Evolutionary conservation across 2,888 invertebrate genomes (phyloP).

Genomic region (Drosophila anomalata): DNA sequence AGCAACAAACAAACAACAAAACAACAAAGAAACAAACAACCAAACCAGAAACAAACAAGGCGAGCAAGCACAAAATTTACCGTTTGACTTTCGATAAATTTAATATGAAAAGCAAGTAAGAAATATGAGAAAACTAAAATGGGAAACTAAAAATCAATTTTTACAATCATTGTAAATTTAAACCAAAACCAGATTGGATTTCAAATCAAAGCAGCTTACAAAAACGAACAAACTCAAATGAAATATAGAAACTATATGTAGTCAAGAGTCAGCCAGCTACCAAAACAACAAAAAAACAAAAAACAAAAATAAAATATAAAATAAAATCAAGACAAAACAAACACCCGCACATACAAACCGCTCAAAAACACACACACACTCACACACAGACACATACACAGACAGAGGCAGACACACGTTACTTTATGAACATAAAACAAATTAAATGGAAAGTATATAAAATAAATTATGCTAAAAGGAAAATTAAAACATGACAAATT

Average conservation of each 20-base stretch:
- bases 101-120: conserved; percentile 14
- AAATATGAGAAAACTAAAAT: conserved; percentile 4
- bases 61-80: conserved; percentile 66
- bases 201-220: conserved; percentile 53
- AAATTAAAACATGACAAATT: conserved; percentile 61
- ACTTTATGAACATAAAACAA: conserved; percentile 80
- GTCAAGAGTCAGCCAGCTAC: conserved; percentile 29
- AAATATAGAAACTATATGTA: conserved; percentile 27
- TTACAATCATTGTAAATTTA: conserved; percentile 61
- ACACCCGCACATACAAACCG: conserved; percentile 1
- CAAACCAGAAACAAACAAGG: conserved; percentile 28
- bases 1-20: conserved; percentile 23
- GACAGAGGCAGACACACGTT: conserved; percentile 76
- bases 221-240: conserved; percentile 35
- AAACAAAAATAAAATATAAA: conserved; percentile 10
- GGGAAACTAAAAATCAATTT: conserved; percentile 51
- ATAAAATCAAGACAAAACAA: conserved; percentile 1
- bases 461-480: conserved; percentile 79
- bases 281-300: conserved; percentile 10
- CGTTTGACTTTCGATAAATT: conserved; percentile 55
- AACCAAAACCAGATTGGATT: conserved; percentile 53
- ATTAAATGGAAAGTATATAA: conserved; percentile 79
- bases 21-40: conserved; percentile 20
- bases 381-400: conserved; percentile 53
- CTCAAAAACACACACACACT: conserved; percentile 18